phyloP scores from a whole-genome alignment of 2,888 invertebrate genomes.

The Chaitophorus viminalis region DNA sequence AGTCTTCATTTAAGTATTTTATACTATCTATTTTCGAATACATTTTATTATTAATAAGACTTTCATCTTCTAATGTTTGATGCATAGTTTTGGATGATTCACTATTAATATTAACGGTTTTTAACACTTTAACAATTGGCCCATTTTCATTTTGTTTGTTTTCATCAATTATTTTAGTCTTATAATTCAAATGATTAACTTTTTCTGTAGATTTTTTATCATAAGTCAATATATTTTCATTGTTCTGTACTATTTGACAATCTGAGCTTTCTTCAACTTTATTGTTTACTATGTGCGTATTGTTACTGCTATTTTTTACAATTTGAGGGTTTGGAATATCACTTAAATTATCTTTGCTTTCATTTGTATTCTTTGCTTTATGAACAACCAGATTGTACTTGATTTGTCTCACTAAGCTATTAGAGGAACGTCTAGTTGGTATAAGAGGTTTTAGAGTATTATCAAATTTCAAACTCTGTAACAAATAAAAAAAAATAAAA shows the following conservation, averaged over 20 bases:
- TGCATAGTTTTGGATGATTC: not conserved
- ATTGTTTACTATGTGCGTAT: not conserved
- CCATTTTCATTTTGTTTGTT: not conserved
- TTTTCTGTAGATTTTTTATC: not conserved
- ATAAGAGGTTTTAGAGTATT: conserved; percentile 40
- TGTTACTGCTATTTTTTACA: not conserved
- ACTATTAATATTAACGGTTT: not conserved
- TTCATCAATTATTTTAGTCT: not conserved
- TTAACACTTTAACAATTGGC: not conserved
- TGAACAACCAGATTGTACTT: conserved; percentile 43
- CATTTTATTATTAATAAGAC: not conserved
- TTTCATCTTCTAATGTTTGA: conserved; percentile 1
- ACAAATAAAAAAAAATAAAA: not conserved
- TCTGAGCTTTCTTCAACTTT: not conserved
- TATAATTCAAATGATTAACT: not conserved
- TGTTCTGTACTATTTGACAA: not conserved
- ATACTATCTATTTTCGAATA: not conserved
- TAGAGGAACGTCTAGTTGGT: conserved; percentile 51
- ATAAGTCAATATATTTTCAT: not conserved
- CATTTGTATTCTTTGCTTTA: not conserved
- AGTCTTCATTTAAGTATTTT: not conserved
- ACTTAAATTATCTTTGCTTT: not conserved
- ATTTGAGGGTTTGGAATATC: not conserved
- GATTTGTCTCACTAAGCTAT: conserved; percentile 54
- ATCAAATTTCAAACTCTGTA: conserved; percentile 8